Evolutionary conservation across 2,797 vertebrate species (phyloP), one percentile per base, ranked within the genome.

Genomic region (Enteromius unitaeniatus): DNA sequence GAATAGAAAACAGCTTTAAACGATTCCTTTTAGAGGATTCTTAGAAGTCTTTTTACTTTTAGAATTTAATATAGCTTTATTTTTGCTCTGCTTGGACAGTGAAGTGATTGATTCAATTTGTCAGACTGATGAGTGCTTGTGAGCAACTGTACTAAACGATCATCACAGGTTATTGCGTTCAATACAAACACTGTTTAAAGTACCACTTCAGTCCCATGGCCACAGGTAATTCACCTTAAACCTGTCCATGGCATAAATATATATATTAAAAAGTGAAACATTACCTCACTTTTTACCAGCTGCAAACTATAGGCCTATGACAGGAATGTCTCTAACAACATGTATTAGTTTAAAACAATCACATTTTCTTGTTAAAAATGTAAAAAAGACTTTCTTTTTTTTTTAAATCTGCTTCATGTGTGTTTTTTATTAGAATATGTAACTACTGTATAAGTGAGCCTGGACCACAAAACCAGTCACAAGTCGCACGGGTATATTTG

Each of bases 21-120:
- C 75, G 78, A 78, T 26, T 69, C 37, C 17, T 70, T 47, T 26
- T 51, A 70, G 68, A 69, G 19, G 28, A 15, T 84, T 76, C n/a
- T 70, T 28, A 83, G 81, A 85, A 60, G 55, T 67, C 37, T 58
- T 78, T 84, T 69, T 72, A 62, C 84, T 76, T 84, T 81, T 17
- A 84, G 47, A 19, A 34, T 19, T 62, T n/a, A 14, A 31, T 21
- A 15, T 67, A 47, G 19, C 17, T 70, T 19, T 70, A 28, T 70
- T 31, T 60, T 69, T 58, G 51, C 55, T 21, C 15, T 45, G 34
- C 51, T 7, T 6, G 28, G 37, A 80, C 17, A 14, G 65, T 42
- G 15, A 70, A 42, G 47, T 74, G 78, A 80, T 58, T 58, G 26
- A 60, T 80, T 80, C 3, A 10, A 21, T 69, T 13, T 70, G 67